These are phyloP conservation scores for Entomobrya multifasciata DNA, from an alignment of 2,888 invertebrate genomes.

Conservation along the genomic window DNA sequence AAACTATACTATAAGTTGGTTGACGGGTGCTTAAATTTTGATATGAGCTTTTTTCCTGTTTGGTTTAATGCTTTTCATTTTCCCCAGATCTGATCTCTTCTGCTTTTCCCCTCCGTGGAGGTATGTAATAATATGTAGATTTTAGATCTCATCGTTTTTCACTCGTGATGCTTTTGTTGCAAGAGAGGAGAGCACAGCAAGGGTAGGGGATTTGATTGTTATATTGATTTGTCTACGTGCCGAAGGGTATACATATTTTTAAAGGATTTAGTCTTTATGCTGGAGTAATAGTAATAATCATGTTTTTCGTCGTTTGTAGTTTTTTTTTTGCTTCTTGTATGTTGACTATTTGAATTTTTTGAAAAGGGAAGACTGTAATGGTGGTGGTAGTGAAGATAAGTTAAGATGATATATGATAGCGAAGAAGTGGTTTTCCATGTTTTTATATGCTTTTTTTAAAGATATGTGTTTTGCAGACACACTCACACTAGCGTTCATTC, in stretches of 20 bases:
- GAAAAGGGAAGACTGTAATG: neutral
- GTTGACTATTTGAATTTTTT: neutral
- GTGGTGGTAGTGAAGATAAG: neutral
- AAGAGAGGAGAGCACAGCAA: neutral
- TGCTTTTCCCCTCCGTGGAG: neutral
- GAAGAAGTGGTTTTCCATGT: neutral
- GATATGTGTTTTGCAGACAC: neutral
- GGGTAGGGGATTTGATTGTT: neutral
- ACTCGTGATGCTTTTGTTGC: neutral
- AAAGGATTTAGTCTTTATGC: slow-evolving; percentile 11
- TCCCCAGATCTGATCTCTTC: neutral
- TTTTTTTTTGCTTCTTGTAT: neutral
- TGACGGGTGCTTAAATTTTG: slow-evolving; percentile 41
- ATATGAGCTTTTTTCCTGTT: slow-evolving; percentile 31
- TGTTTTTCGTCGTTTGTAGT: neutral
- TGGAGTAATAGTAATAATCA: slow-evolving; percentile 22
- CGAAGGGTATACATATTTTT: slow-evolving; percentile 8
- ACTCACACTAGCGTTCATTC: neutral
- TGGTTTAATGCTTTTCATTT: neutral
- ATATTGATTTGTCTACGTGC: slow-evolving; percentile 38
- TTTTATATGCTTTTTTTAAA: neutral
- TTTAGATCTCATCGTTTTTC: neutral
- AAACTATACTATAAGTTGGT: neutral
- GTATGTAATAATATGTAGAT: slow-evolving; percentile 38
- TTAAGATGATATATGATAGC: neutral